phyloP scores from a whole-genome alignment of 2,888 invertebrate genomes.

The Clepsis dumicolana region DNA sequence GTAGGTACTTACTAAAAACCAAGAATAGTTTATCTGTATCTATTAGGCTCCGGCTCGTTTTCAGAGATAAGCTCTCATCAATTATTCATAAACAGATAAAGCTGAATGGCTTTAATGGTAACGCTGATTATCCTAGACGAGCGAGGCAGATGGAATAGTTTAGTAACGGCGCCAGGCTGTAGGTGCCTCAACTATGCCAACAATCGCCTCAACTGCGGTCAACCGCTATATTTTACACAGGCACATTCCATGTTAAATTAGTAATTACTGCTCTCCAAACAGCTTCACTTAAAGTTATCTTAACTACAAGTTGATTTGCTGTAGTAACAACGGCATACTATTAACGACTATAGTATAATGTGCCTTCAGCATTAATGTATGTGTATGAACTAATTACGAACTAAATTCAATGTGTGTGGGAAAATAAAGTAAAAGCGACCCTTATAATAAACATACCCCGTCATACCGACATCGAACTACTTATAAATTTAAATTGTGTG shows the following conservation, averaged over 20 bases:
- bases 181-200: constrained; percentile 58
- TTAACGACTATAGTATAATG: constrained; percentile 16
- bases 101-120: constrained; percentile 20
- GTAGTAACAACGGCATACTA: constrained; percentile 8
- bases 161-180: constrained; percentile 53
- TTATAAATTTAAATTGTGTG: not conserved
- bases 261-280: constrained; percentile 34
- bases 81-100: constrained; percentile 9
- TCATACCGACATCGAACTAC: not conserved
- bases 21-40: not conserved
- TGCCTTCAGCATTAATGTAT: constrained; percentile 2
- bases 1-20: not conserved
- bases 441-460: constrained; percentile 19
- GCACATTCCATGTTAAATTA: constrained; percentile 42
- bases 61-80: not conserved
- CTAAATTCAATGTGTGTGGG: constrained; percentile 5
- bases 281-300: constrained; percentile 25
- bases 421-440: constrained; percentile 23
- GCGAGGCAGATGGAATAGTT: constrained; percentile 59
- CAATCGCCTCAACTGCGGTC: constrained; percentile 58
- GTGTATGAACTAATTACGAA: not conserved
- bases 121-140: constrained; percentile 44
- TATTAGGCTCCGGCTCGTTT: not conserved
- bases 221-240: constrained; percentile 51
- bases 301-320: constrained; percentile 37